A percentile compares a stretch with the other conserved stretches of the same genome.
Conservation (phyloP, 2,888 invertebrate species). For the Aphodius granarius region DNA sequence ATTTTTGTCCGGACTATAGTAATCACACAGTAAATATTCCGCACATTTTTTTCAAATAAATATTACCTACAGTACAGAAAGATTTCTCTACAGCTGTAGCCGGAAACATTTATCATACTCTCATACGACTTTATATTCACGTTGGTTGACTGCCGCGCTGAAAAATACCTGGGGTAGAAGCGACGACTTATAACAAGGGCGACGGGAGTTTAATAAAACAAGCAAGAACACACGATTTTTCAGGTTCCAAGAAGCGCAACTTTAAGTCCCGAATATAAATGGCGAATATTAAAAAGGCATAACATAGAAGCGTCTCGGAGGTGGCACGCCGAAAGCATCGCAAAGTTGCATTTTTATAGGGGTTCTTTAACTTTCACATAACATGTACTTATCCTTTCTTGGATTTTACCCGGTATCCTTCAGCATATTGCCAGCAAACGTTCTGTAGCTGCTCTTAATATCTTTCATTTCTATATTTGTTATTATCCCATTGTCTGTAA, state of each 20-base stretch:
- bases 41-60: too few species aligned
- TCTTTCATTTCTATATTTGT: too few species aligned
- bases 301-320: neutral
- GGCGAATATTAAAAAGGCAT: slow-evolving; percentile 25
- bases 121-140: slow-evolving; percentile 22
- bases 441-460: too few species aligned
- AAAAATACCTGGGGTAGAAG: slow-evolving; percentile 20
- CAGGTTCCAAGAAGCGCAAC: slow-evolving; percentile 19
- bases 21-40: too few species aligned
- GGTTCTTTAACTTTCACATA: neutral
- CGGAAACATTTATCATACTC: slow-evolving; percentile 7
- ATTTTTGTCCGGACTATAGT: too few species aligned
- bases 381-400: neutral
- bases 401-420: too few species aligned
- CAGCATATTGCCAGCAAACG: too few species aligned
- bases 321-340: neutral
- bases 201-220: slow-evolving; percentile 26
- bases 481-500: too few species aligned
- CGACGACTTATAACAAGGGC: slow-evolving; percentile 27
- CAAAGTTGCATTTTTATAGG: neutral
- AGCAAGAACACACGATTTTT: slow-evolving; percentile 29
- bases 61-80: too few species aligned
- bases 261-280: slow-evolving; percentile 23
- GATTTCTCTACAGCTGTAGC: too few species aligned
- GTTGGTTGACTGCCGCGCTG: neutral